Evolutionary conservation across 2,888 invertebrate species (phyloP), one percentile per base, ranked within the genome.

Genomic region (Myopa tessellatipennis): DNA sequence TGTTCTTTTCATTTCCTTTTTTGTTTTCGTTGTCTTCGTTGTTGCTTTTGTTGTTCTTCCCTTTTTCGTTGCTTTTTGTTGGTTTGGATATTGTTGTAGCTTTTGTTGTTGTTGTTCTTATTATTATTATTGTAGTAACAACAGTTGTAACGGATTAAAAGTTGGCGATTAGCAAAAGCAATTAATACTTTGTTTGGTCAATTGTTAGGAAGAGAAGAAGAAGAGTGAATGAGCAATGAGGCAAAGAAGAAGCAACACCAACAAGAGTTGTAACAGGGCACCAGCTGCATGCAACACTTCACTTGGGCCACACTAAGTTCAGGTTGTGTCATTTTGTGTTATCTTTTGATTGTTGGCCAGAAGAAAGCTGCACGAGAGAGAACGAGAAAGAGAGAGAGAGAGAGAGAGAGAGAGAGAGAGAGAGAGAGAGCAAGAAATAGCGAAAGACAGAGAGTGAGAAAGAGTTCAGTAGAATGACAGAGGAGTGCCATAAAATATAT

Each of bases 121-220:
- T 65, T 65, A 36, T 38, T 38, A 14, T 38, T 10, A 4, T 65
- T 65, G 65, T 16, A 36, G 65, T 36, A 38, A 65, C 65, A 61
- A 26, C 26, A 26, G 18, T 65, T 65, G 14, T 55, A 55, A 45
- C 26, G 65, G 34, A 65, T 65, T 65, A 65, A 65, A 65, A 65
- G 65, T 65, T 70, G 70, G 34, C 34, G 36, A 70, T 52, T 55
- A 55, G 70, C 55, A 55, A 67, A 70, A 70, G 70, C 70, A 70
- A 70, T 70, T 70, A 70, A 55, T 55, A 70, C 52, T 55, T 70
- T 70, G 70, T 70, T 70, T 70, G 70, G 70, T 70, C 70, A 70
- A 55, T 36, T 70, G 70, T 70, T 55, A 50, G 34, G 4, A 38
- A 38, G 34, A 38, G 8, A 65, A 38, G 36, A 34, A 61, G 10